Base-by-base conservation (phyloP, 2,888 invertebrate genomes). In the Drosophila anomalata region DNA sequence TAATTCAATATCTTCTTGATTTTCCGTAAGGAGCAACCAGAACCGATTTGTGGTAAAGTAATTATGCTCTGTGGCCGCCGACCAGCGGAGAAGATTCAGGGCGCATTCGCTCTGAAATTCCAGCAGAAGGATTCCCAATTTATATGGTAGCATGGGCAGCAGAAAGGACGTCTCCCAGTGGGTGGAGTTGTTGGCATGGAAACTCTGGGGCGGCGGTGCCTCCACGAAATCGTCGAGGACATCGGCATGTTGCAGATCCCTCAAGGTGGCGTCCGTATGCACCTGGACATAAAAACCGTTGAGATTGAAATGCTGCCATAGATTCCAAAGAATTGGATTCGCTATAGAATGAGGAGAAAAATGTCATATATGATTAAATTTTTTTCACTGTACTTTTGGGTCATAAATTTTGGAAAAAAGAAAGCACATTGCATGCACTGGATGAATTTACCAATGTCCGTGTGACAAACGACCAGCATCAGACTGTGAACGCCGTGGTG, bases 11-110 rank as follows among this genome's bases (percentile, higher is more conserved):
- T 86, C 76, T 3, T 44, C 9, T 3, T 31, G 1, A 51, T 79
- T 48, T 12, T 75, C 66, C 0, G 83, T 78, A 1, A 88, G 62
- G 7, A 91, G 58, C 39, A 91, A 47, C 91, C 91, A 91, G 73
- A 87, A 90, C 9, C 89, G 89, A 79, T 89, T 89, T 12, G 88
- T 89, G 17, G 89, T 90, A 55, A 91, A 91, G 62, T 87, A 90
- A 76, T 91, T 90, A 29, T 86, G 77, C 59, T 87, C 83, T 3
- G 83, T 68, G 2, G 90, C 87, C 1, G 90, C 88, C 3, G 89
- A 84, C 87, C 89, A 85, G 12, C 82, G 83, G 9, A 91, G 60
- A 33, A 89, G 67, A 67, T 86, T 83, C 12, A 76, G 33, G 2
- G 89, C 89, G 62, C 90, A 90, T 0, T 77, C 36, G 8, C 77